Conservation (phyloP, 2,113 vertebrate species). For the Tychaedon coryphoeus region DNA sequence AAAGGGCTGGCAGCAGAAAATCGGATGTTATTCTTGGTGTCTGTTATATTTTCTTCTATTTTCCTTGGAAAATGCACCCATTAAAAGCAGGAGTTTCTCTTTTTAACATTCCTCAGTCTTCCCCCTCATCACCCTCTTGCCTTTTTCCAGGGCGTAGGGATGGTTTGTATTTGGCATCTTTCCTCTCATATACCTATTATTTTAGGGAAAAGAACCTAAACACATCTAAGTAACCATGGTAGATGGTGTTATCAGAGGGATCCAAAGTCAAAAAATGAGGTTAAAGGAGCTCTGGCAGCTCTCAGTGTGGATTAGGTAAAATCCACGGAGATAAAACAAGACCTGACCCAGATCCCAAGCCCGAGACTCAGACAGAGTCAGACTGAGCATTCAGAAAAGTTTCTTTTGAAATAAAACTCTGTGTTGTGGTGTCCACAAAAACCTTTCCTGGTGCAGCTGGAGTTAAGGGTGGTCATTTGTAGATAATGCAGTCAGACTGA, state of each 20-base stretch:
- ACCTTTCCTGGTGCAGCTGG: background rate
- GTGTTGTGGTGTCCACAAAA: background rate
- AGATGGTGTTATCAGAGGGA: conserved; percentile 16
- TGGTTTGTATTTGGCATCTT: conserved; percentile 5
- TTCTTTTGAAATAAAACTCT: conserved; percentile 8
- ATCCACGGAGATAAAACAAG: conserved; percentile 36
- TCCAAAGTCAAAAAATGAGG: conserved; percentile 26
- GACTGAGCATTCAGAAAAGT: background rate
- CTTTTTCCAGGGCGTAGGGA: background rate
- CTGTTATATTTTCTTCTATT: conserved; percentile 8
- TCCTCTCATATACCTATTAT: background rate
- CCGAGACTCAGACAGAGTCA: background rate
- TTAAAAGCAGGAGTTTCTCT: conserved; percentile 24
- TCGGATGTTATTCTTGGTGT: conserved; percentile 72
- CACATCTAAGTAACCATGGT: conserved; percentile 1
- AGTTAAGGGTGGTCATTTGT: background rate
- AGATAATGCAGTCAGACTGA: background rate
- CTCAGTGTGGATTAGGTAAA: conserved; percentile 39
- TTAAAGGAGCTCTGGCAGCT: conserved; percentile 25
- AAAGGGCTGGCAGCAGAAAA: conserved; percentile 60
- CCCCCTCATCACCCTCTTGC: background rate
- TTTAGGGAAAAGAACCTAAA: background rate
- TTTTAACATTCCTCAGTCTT: conserved; percentile 1
- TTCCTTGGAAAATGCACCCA: conserved; percentile 65
- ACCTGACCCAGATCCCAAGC: background rate